These are phyloP conservation scores for Cirrhinus molitorella DNA, from an alignment of 2,797 vertebrate genomes.

Conservation along the genomic window DNA sequence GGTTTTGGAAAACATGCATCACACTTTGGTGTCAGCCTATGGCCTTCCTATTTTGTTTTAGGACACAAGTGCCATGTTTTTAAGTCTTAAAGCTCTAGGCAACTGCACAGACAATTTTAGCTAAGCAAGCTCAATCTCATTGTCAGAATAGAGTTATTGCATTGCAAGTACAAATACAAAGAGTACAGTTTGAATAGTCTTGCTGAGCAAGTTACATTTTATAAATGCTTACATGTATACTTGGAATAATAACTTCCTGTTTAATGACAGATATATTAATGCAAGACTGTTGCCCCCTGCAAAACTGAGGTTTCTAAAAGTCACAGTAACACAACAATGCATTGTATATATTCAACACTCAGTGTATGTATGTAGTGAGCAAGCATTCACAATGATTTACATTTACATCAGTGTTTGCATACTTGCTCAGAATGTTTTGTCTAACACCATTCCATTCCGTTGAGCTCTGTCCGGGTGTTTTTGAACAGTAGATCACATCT, in stretches of 20 bases:
- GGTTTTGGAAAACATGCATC: background rate
- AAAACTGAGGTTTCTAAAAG: background rate
- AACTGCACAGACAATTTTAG: background rate
- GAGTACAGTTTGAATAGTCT: background rate
- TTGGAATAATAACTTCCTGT: background rate
- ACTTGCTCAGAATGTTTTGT: background rate
- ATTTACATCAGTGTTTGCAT: background rate
- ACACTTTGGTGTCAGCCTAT: background rate
- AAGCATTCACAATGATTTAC: background rate
- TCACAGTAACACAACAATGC: background rate
- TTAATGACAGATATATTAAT: background rate
- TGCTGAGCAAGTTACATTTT: background rate
- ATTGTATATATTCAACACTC: background rate
- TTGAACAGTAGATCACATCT: background rate
- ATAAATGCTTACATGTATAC: background rate
- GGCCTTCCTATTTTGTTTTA: background rate
- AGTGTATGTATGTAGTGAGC: background rate
- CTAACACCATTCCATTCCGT: background rate
- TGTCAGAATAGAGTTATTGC: background rate
- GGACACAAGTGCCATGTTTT: background rate
- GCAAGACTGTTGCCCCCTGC: background rate
- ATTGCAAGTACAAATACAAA: background rate
- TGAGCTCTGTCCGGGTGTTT: background rate
- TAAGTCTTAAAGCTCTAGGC: background rate
- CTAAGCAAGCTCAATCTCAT: background rate